Evolutionary conservation across 2,797 vertebrate genomes (phyloP), one percentile per base, ranked within the genome.

Genomic region (Ambastaia sidthimunki): DNA sequence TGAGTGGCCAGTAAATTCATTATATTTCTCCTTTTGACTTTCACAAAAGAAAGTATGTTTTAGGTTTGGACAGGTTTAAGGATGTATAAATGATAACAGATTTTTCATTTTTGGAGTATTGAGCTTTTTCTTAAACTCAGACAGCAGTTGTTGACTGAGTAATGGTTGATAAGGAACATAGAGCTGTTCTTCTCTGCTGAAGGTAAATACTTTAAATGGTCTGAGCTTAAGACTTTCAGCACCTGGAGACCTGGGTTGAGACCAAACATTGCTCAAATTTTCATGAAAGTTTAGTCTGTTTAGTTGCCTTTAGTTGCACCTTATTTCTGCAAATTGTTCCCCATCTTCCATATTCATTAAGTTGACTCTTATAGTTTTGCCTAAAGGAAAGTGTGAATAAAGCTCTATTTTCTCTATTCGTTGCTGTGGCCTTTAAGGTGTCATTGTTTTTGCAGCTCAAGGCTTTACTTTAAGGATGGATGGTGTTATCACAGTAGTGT

Each of bases 141-240:
- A 50, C 48, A 16, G 48, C 50, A 54, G 50, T 69, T 21, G 57
- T 82, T 82, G 7, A 44, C 11, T 15, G 47, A 21, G 28, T 68
- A 41, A 69, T 68, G 65, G 31, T 67, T 60, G 71, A 71, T 50
- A 19, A 47, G 31, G 52, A 28, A 65, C 15, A 66, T 25, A 60
- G 16, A 59, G 21, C 23, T 28, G 59, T 63, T 74, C 18, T 12
- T 41, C 37, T 65, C 11, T 23, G 55, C 31, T 47, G 34, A 59
- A 23, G 15, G 34, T 60, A 57, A 21, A 73, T 50, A 15, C n/a
- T 37, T 60, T 19, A 12, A 1, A 2, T 44, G 11, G 10, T 23
- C 10, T 23, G 11, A 57, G 19, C 3, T 3, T 19, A 55, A 11
- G 54, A 55, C 54, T 19, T 55, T 23, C 4, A 28, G 25, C 4